Base-by-base conservation (phyloP, 2,888 invertebrate species). In the Eristalis intricaria region DNA sequence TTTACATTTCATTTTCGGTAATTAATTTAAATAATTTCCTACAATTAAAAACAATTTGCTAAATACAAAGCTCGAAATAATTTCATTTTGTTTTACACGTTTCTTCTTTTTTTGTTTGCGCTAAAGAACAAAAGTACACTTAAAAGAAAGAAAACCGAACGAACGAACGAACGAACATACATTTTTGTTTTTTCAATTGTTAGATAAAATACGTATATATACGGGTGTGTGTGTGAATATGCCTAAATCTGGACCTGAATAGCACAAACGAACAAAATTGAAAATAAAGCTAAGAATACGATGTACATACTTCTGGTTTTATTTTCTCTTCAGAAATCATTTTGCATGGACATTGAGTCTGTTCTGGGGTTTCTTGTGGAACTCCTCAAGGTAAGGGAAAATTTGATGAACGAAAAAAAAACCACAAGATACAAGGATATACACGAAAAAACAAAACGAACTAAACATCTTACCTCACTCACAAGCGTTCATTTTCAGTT, bases 41-140 rank as follows among this genome's bases (percentile, higher is more conserved):
- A 86, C 40, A 86, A 79, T 79, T 66, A 74, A 71, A 82, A 83
- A 83, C 86, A 83, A 82, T 86, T 86, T 66, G 86, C 86, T 86
- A 86, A 77, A 86, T 86, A 86, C 85, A 86, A 86, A 86, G 85
- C 85, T 78, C 60, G 60, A 81, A 77, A 73, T 63, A 80, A 22
- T 19, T 35, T 29, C 32, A 40, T 61, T 23, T 29, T 65, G 26
- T 38, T 58, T 70, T 40, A 10, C 40, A 50, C 38, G 43, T 43
- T 77, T 50, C 50, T 50, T 43, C n/a, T 4, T 43, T 50, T 75
- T 26, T 75, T 35, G 43, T 70, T 86, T 86, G 86, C 86, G 82
- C 86, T 82, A 66, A 82, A 50, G 86, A 86, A 86, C 86, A 64
- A 78, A 74, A 82, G 70, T 76, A 75, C 74, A 81, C 74, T 69